phyloP scores from a whole-genome alignment of 2,888 invertebrate species.

The Mimumesa dahlbomi region DNA sequence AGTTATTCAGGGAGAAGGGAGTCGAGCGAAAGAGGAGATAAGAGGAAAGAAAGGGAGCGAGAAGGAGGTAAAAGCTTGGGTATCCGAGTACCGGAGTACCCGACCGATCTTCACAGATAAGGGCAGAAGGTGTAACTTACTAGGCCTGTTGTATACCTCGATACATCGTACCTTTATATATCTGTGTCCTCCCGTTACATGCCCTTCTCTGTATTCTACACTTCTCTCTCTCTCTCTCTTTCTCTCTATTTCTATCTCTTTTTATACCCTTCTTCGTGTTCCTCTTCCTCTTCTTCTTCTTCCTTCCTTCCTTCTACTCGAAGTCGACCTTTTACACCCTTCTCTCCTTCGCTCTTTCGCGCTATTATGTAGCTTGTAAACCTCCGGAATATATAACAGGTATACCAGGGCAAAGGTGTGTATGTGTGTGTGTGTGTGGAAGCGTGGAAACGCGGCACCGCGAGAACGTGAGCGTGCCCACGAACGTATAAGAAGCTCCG shows the following conservation, averaged over 20 bases:
- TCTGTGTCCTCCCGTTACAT: slow-evolving; percentile 57
- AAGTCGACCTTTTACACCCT: slow-evolving; percentile 6
- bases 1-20: slow-evolving; percentile 72
- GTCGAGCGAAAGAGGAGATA: slow-evolving; percentile 39
- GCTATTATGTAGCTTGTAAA: slow-evolving; percentile 58
- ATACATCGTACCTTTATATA: slow-evolving; percentile 69
- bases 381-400: slow-evolving; percentile 48
- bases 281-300: not conserved
- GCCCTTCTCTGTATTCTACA: slow-evolving; percentile 61
- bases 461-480: slow-evolving; percentile 1
- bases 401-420: too few species aligned
- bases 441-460: slow-evolving; percentile 13
- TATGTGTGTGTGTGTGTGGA: slow-evolving; percentile 5
- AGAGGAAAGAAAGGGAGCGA: slow-evolving; percentile 35
- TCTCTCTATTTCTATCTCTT: not conserved
- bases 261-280: not conserved
- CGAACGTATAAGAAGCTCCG: slow-evolving; percentile 57
- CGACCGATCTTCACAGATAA: slow-evolving; percentile 77
- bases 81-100: slow-evolving; percentile 74
- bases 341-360: slow-evolving; percentile 11
- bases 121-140: slow-evolving; percentile 79
- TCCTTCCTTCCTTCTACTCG: not conserved
- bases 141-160: slow-evolving; percentile 71
- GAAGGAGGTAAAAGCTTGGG: slow-evolving; percentile 55
- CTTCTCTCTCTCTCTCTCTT: slow-evolving; percentile 14